A percentile compares a stretch with the other conserved stretches of the same genome.
phyloP scores from a whole-genome alignment of 1,140 invertebrate genomes.

The Pachyrhynchus sulphureomaculatus region DNA sequence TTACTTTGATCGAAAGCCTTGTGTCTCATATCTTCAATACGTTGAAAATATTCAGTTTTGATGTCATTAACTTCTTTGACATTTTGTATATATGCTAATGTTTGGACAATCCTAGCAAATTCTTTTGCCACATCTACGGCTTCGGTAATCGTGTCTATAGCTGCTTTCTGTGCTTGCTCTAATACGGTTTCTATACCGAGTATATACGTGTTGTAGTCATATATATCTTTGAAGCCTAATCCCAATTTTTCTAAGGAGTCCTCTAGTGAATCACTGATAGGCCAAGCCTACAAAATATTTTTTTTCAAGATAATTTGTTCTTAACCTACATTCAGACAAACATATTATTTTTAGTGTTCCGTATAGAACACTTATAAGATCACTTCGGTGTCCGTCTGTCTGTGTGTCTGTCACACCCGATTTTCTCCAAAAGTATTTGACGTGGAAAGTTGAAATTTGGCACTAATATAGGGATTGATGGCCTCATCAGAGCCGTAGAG shows the following conservation, averaged over 20 bases:
- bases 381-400: no score
- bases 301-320: no score
- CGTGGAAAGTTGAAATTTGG: no score
- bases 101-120: not conserved
- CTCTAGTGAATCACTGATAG: not conserved
- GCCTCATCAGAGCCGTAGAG: no score
- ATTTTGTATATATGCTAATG: not conserved
- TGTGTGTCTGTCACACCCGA: no score
- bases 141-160: not conserved
- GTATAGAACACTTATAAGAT: no score
- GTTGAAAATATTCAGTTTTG: not conserved
- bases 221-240: not conserved
- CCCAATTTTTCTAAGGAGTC: not conserved
- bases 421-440: no score
- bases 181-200: slow-evolving; percentile 4
- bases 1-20: slow-evolving; percentile 2
- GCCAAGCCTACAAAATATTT: not conserved
- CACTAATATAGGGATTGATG: no score
- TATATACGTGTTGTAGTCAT: slow-evolving; percentile 9
- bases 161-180: slow-evolving; percentile 7
- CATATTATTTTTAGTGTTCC: no score
- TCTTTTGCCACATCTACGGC: not conserved
- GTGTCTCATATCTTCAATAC: not conserved
- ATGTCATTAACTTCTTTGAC: not conserved
- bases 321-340: no score